Evolutionary conservation across 2,888 invertebrate genomes (phyloP).

Genomic region (Diaprepes abbreviatus): DNA sequence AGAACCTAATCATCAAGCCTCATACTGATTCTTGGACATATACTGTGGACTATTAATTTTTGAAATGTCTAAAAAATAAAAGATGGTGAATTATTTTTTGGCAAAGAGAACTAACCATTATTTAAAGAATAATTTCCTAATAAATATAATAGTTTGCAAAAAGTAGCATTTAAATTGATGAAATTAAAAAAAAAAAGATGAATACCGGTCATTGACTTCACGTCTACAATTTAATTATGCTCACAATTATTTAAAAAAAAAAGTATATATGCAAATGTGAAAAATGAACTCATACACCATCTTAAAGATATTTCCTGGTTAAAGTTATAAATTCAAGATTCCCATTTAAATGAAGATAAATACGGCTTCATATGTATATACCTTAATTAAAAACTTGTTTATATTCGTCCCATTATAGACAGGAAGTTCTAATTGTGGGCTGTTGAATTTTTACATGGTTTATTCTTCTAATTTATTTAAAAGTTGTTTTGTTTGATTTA

Average conservation of each 20-base stretch:
- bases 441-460: constrained; percentile 6
- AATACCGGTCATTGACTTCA: too few relatives aligned
- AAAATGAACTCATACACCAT: not conserved
- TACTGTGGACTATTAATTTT: too few relatives aligned
- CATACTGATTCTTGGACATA: too few relatives aligned
- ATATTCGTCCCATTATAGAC: constrained; percentile 26
- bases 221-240: too few relatives aligned
- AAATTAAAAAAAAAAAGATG: too few relatives aligned
- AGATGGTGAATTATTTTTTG: too few relatives aligned
- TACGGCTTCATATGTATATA: constrained; percentile 14
- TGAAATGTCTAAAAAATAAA: too few relatives aligned
- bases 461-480: constrained; percentile 30
- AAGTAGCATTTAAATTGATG: too few relatives aligned
- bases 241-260: not conserved
- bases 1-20: too few relatives aligned
- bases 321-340: not conserved
- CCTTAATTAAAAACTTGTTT: constrained; percentile 30
- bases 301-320: constrained; percentile 3
- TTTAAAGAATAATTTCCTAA: too few relatives aligned
- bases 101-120: too few relatives aligned
- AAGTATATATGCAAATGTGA: not conserved
- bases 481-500: constrained; percentile 12
- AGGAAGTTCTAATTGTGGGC: constrained; percentile 39
- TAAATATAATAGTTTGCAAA: too few relatives aligned
- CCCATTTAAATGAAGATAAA: constrained; percentile 7